Percentiles rank a stretch among this genome's conserved stretches.
Evolutionary conservation across 2,888 invertebrate genomes (phyloP).

Genomic region (Apantesis nais): DNA sequence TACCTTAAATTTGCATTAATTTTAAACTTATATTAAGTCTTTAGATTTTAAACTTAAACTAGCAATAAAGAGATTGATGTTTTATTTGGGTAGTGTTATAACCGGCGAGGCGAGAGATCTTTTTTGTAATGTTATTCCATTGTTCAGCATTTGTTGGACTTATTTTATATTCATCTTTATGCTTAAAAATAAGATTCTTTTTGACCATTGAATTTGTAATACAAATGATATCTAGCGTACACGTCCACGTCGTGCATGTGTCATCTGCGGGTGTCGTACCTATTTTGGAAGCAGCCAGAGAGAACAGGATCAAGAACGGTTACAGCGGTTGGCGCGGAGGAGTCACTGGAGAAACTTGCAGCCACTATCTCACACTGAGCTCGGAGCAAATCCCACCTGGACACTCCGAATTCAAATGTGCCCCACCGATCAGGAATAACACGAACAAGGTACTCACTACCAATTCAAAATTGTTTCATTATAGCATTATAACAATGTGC

Average conservation of each 20-base stretch:
- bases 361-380: constrained; percentile 87
- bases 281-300: constrained; percentile 78
- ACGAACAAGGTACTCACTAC: constrained; percentile 77
- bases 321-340: constrained; percentile 80
- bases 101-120: no score
- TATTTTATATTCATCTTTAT: background rate
- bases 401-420: constrained; percentile 88
- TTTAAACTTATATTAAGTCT: no score
- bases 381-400: constrained; percentile 86
- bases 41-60: no score
- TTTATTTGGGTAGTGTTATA: no score
- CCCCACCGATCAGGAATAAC: constrained; percentile 87
- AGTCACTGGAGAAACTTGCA: constrained; percentile 88
- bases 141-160: background rate
- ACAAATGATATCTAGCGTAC: constrained; percentile 70
- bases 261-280: constrained; percentile 85
- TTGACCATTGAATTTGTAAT: background rate
- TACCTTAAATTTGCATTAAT: no score
- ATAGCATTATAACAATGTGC: background rate
- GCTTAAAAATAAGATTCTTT: background rate
- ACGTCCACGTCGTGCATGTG: constrained; percentile 88
- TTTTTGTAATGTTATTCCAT: background rate
- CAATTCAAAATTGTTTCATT: background rate
- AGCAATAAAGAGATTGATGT: no score
- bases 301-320: constrained; percentile 75